These are phyloP conservation scores for Lithosia quadra DNA, from an alignment of 2,888 invertebrate species.

Conservation along the genomic window DNA sequence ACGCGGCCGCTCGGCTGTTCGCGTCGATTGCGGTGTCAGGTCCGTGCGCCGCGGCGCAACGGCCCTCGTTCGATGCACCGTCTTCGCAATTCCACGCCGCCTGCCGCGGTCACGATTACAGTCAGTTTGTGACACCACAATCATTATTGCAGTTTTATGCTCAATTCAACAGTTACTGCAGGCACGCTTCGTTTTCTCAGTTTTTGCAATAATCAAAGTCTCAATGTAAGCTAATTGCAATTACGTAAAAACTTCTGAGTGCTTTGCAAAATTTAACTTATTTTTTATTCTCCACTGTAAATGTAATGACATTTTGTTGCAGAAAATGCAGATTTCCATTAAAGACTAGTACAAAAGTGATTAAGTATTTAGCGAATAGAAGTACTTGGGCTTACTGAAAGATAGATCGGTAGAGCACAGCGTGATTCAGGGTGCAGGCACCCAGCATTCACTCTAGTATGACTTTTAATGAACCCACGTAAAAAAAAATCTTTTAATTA, in stretches of 20 bases:
- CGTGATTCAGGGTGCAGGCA: too few relatives aligned
- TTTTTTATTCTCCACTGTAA: slow-evolving; percentile 27
- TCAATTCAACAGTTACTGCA: slow-evolving; percentile 53
- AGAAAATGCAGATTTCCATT: slow-evolving; percentile 1
- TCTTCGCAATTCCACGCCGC: slow-evolving; percentile 46
- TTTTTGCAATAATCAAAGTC: slow-evolving; percentile 38
- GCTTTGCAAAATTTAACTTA: slow-evolving; percentile 29
- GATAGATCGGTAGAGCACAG: too few relatives aligned
- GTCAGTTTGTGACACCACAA: slow-evolving; percentile 64
- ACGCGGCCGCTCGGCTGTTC: slow-evolving; percentile 61
- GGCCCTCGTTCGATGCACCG: slow-evolving; percentile 40
- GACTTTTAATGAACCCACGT: too few relatives aligned
- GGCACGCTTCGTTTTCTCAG: slow-evolving; percentile 37
- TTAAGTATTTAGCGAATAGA: not conserved
- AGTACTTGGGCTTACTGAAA: not conserved
- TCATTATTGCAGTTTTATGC: slow-evolving; percentile 59
- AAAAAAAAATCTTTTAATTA: too few relatives aligned
- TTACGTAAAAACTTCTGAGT: slow-evolving; percentile 31
- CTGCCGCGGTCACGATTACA: slow-evolving; percentile 60
- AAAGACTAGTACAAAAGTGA: not conserved
- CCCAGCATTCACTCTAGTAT: too few relatives aligned
- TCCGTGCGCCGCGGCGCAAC: slow-evolving; percentile 38
- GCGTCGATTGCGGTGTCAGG: slow-evolving; percentile 53
- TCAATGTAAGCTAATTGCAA: slow-evolving; percentile 35
- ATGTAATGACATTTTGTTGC: not conserved